Conservation (phyloP, 2,797 vertebrate genomes). For the Chanos chanos region DNA sequence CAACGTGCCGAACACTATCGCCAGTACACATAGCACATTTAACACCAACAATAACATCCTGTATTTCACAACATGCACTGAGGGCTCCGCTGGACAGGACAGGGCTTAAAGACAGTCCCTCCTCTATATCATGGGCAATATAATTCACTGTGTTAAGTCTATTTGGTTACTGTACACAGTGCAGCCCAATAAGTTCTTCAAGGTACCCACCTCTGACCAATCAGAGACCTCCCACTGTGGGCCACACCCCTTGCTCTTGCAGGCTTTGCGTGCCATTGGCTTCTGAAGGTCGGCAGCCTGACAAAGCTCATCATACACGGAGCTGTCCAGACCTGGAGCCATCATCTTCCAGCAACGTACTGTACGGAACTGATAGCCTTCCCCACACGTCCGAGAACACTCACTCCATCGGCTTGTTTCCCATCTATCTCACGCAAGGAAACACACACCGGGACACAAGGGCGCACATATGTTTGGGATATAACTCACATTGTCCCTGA, state of each 20-base stretch:
- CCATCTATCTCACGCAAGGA: conserved; percentile 67
- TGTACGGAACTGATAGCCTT: conserved; percentile 81
- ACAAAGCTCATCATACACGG: conserved; percentile 83
- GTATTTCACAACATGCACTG: background rate
- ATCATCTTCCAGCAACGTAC: conserved; percentile 93
- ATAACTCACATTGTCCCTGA: too few species aligned
- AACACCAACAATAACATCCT: background rate
- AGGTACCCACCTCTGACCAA: conserved; percentile 77
- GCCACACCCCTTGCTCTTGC: conserved; percentile 82
- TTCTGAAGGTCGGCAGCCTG: conserved; percentile 75
- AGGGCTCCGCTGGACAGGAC: background rate
- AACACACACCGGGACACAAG: background rate
- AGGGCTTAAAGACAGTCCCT: too few species aligned
- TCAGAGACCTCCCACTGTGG: conserved; percentile 85
- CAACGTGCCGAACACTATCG: conserved; percentile 79
- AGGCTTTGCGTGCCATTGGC: conserved; percentile 81
- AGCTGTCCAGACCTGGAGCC: conserved; percentile 85
- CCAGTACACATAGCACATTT: conserved; percentile 9
- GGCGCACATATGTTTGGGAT: too few species aligned
- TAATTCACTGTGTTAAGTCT: too few species aligned
- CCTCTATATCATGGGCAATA: too few species aligned
- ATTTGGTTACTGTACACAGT: background rate
- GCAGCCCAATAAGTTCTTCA: background rate
- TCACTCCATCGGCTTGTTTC: conserved; percentile 87
- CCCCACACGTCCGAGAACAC: conserved; percentile 80